Evolutionary conservation across 2,888 invertebrate genomes (phyloP).

Genomic region (Caenorhabditis sp.): DNA sequence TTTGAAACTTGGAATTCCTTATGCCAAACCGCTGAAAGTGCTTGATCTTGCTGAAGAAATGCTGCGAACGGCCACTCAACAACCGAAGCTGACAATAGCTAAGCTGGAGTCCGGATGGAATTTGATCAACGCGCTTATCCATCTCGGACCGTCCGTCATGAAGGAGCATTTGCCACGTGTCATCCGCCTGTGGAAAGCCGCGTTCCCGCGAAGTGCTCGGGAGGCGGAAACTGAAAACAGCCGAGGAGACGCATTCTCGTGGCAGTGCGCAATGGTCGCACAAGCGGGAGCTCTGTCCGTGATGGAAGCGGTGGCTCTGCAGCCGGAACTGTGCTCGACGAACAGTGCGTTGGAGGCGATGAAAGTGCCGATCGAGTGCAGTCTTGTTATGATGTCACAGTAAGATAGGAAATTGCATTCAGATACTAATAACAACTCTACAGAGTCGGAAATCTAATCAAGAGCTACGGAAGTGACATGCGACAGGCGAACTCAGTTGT

Average conservation of each 20-base stretch:
- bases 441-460: conserved; percentile 89
- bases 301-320: conserved; percentile 69
- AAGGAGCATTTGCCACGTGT: conserved; percentile 88
- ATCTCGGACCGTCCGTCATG: conserved; percentile 84
- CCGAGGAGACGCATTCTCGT: conserved; percentile 90
- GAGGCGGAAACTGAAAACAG: conserved; percentile 95
- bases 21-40: conserved; percentile 89
- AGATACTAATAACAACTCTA: no score
- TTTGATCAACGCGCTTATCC: conserved; percentile 95
- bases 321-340: conserved; percentile 57
- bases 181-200: conserved; percentile 95
- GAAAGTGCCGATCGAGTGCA: conserved; percentile 65
- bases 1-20: conserved; percentile 94
- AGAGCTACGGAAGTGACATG: conserved; percentile 87
- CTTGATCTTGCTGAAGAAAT: conserved; percentile 97
- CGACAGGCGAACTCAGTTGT: conserved; percentile 81
- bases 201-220: conserved; percentile 95
- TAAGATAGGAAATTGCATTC: no score
- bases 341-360: conserved; percentile 59
- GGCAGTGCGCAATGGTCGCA: conserved; percentile 93
- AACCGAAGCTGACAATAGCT: conserved; percentile 92
- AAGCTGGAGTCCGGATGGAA: conserved; percentile 98
- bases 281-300: conserved; percentile 92
- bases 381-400: conserved; percentile 65
- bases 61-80: conserved; percentile 94